Conservation (phyloP, 2,113 vertebrate species). For the Cyanistes caeruleus region DNA sequence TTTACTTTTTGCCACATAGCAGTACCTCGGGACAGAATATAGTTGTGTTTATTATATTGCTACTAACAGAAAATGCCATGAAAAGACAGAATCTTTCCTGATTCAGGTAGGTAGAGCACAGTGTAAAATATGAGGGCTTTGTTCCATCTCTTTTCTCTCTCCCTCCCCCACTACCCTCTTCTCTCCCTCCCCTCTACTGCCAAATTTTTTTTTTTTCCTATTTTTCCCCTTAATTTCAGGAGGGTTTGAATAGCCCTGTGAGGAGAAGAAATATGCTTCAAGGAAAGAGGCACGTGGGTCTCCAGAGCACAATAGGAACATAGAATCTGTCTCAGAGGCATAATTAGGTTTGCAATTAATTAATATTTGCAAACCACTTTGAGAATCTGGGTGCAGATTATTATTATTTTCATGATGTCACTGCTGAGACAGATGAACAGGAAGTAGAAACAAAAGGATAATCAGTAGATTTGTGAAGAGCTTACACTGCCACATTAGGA, state of each 20-base stretch:
- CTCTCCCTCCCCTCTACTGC: neutral
- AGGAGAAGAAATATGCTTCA: neutral
- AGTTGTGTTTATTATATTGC: neutral
- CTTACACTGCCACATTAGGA: neutral
- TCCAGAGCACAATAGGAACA: constrained; percentile 28
- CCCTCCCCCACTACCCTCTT: neutral
- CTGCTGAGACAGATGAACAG: constrained; percentile 1
- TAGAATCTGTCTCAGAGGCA: constrained; percentile 58
- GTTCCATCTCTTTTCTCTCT: neutral
- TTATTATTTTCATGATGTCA: constrained; percentile 56
- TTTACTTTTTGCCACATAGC: neutral
- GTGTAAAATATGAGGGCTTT: neutral
- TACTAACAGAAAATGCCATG: neutral
- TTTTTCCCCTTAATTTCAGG: neutral
- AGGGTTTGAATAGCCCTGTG: neutral
- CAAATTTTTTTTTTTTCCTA: neutral
- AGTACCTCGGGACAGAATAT: neutral
- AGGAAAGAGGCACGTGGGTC: neutral
- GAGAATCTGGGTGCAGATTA: constrained; percentile 41
- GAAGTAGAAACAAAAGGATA: constrained; percentile 51
- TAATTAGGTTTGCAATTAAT: constrained; percentile 62
- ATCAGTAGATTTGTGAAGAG: neutral
- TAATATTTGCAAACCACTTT: constrained; percentile 64
- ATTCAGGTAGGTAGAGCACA: neutral
- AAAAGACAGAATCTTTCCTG: neutral